A percentile compares a stretch with the other conserved stretches of the same genome.
phyloP scores from a whole-genome alignment of 2,888 invertebrate genomes.

The Thereva unica region DNA sequence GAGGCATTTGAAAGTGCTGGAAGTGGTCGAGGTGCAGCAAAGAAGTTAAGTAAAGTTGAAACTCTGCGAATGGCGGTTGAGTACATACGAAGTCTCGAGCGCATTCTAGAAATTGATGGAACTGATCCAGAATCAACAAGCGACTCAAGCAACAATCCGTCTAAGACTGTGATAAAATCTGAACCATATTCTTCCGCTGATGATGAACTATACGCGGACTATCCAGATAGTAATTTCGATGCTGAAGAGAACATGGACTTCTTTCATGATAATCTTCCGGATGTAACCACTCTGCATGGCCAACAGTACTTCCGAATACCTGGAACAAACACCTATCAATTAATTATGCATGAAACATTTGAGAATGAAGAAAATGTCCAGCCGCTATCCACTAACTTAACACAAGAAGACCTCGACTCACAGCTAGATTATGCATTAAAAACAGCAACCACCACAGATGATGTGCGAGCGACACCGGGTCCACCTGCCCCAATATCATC shows the following conservation, averaged over 20 bases:
- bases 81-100: constrained; percentile 82
- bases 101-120: constrained; percentile 70
- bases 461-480: constrained; percentile 36
- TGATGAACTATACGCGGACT: background rate
- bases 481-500: constrained; percentile 40
- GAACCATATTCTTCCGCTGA: constrained; percentile 44
- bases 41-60: constrained; percentile 86
- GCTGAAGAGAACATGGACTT: constrained; percentile 37
- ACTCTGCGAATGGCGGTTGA: constrained; percentile 89
- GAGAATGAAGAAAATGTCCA: constrained; percentile 68
- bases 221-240: constrained; percentile 34
- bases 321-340: constrained; percentile 66
- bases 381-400: constrained; percentile 54
- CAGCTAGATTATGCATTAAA: constrained; percentile 60
- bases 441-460: constrained; percentile 58
- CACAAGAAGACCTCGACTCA: constrained; percentile 51
- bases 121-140: constrained; percentile 14
- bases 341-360: constrained; percentile 64
- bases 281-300: constrained; percentile 56
- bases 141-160: constrained; percentile 18
- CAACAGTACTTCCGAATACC: constrained; percentile 66
- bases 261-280: constrained; percentile 55
- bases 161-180: constrained; percentile 52
- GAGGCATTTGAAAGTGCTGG: constrained; percentile 69
- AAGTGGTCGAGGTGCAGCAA: constrained; percentile 65